phyloP scores from a whole-genome alignment of 2,113 vertebrate genomes.

The Stigmatopora argus region DNA sequence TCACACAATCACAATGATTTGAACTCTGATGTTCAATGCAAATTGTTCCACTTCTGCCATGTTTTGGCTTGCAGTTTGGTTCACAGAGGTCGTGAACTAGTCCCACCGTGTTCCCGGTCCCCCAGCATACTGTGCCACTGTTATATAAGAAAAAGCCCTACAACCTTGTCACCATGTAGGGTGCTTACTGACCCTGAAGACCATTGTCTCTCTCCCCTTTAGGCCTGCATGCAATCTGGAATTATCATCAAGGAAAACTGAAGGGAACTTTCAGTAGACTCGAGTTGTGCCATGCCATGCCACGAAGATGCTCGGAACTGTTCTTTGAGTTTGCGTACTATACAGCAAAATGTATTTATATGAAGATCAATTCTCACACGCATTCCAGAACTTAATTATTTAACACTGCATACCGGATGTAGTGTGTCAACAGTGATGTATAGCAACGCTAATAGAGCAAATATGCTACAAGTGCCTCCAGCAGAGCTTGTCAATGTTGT shows the following conservation, averaged over 20 bases:
- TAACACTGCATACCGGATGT: background rate
- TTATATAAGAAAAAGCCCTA: conserved; percentile 40
- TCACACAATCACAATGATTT: no score
- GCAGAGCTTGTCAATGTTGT: conserved; percentile 26
- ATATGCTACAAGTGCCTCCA: conserved; percentile 16
- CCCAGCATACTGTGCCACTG: background rate
- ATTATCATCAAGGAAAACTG: conserved; percentile 38
- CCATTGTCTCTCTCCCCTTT: conserved; percentile 10
- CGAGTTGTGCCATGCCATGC: background rate
- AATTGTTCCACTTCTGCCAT: background rate
- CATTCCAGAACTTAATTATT: background rate
- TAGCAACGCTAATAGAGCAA: conserved; percentile 20
- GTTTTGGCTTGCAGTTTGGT: background rate
- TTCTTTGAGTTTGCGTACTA: background rate
- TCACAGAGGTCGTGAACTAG: background rate
- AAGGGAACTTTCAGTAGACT: conserved; percentile 22
- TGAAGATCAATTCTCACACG: background rate
- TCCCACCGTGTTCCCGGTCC: background rate
- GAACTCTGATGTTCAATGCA: background rate
- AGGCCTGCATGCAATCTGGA: conserved; percentile 38
- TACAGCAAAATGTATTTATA: background rate
- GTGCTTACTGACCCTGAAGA: conserved; percentile 50
- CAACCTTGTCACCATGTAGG: conserved; percentile 23
- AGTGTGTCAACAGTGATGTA: conserved; percentile 15
- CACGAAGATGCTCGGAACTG: background rate